These are phyloP conservation scores for Sebastes alutus DNA, from an alignment of 2,797 vertebrate genomes.

Conservation along the genomic window DNA sequence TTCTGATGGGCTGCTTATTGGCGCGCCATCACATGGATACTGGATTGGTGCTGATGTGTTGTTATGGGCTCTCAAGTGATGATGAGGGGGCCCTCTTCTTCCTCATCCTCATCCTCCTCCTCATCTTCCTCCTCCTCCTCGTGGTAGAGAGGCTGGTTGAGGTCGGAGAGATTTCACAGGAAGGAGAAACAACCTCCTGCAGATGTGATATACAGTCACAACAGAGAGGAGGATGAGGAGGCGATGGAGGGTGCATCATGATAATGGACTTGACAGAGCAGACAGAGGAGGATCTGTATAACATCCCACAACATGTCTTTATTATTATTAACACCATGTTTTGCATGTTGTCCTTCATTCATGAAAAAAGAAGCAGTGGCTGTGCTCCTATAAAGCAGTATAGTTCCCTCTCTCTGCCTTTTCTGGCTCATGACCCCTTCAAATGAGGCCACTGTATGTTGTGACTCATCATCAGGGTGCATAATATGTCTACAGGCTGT, in stretches of 20 bases:
- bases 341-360: not conserved
- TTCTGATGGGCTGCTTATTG: not conserved
- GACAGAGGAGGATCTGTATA: not conserved
- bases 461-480: constrained; percentile 29
- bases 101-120: not conserved
- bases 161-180: constrained; percentile 2
- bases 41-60: not conserved
- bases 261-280: not conserved
- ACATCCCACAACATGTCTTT: not conserved
- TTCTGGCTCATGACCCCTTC: not conserved
- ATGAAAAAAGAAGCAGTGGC: not conserved
- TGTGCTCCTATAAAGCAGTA: not conserved
- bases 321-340: not conserved
- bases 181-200: constrained; percentile 14
- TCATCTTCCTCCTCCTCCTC: not conserved
- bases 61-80: not conserved
- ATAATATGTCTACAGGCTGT: not conserved
- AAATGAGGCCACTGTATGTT: not conserved
- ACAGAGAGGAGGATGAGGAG: not conserved
- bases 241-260: not conserved
- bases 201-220: constrained; percentile 1
- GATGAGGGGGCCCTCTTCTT: not conserved
- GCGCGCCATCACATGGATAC: not conserved
- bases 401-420: too few relatives aligned
- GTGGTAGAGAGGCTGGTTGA: not conserved